Evolutionary conservation across 2,113 vertebrate species (phyloP).

Genomic region (Terrapene triunguis): DNA sequence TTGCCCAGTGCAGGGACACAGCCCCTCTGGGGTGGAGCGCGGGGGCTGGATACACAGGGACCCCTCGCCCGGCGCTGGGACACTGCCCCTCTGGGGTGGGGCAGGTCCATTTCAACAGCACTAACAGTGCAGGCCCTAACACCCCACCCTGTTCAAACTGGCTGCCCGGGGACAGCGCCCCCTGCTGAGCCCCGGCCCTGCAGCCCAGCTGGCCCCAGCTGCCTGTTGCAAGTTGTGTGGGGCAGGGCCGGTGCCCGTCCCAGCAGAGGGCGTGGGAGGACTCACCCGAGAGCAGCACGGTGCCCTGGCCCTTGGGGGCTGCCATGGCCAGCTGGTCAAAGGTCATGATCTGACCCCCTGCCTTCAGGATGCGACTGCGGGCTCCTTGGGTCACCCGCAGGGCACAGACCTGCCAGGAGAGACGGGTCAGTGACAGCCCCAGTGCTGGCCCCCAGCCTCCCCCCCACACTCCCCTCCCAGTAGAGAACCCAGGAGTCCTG

Average conservation of each 20-base stretch:
- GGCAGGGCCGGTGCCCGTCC: neutral
- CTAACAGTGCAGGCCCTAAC: too few species aligned
- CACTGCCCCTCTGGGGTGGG: too few species aligned
- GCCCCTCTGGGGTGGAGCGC: neutral
- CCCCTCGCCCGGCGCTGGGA: neutral
- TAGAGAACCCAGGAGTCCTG: neutral
- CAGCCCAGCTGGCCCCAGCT: too few species aligned
- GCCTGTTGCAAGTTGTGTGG: too few species aligned
- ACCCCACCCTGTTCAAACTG: neutral
- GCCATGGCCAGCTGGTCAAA: slow-evolving; percentile 93
- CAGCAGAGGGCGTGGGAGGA: neutral
- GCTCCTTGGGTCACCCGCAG: slow-evolving; percentile 86
- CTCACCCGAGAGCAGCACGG: slow-evolving; percentile 91
- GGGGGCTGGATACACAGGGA: too few species aligned
- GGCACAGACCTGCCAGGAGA: slow-evolving; percentile 84
- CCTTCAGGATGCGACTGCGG: slow-evolving; percentile 88
- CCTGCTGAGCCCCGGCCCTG: neutral
- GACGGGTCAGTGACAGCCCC: fast-evolving
- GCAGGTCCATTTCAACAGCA: too few species aligned
- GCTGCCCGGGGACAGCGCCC: neutral
- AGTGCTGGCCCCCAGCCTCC: fast-evolving
- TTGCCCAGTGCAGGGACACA: fast-evolving
- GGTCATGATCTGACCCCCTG: slow-evolving; percentile 91
- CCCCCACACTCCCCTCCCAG: too few species aligned
- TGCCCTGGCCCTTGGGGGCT: slow-evolving; percentile 89